Percentiles rank a stretch among this genome's conserved stretches.
These are phyloP conservation scores for Drosophila austrosaltans DNA, from an alignment of 2,888 invertebrate genomes.

Conservation along the genomic window DNA sequence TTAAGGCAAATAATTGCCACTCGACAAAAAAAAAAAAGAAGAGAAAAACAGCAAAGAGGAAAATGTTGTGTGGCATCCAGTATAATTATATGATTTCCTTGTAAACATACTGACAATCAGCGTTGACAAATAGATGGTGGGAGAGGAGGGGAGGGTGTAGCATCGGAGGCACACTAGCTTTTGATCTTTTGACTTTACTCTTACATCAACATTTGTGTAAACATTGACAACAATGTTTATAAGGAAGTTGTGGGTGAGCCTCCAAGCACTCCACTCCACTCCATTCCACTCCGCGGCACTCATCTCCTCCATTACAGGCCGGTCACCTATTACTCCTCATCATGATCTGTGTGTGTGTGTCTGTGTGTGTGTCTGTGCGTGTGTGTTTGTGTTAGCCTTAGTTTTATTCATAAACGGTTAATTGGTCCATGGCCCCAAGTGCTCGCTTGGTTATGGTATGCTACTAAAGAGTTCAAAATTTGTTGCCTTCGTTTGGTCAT, in stretches of 20 bases:
- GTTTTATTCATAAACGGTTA: constrained; percentile 40
- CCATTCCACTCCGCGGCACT: background rate
- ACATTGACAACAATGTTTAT: constrained; percentile 60
- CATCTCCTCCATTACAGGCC: background rate
- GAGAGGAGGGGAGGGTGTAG: constrained; percentile 25
- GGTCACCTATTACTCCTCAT: constrained; percentile 4
- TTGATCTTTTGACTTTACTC: constrained; percentile 54
- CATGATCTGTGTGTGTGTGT: too few species aligned
- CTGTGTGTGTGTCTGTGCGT: too few species aligned
- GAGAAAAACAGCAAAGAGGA: constrained; percentile 22
- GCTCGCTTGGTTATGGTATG: background rate
- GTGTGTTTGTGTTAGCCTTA: too few species aligned
- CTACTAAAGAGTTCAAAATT: constrained; percentile 43
- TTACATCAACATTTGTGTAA: constrained; percentile 54
- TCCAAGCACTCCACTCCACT: background rate
- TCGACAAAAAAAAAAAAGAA: constrained; percentile 29
- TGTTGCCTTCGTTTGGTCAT: constrained; percentile 48
- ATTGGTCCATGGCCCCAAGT: constrained; percentile 59
- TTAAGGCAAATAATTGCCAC: constrained; percentile 50
- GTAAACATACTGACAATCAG: constrained; percentile 57
- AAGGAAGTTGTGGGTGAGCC: constrained; percentile 12
- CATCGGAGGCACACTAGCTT: constrained; percentile 36
- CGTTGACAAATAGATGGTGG: constrained; percentile 68
- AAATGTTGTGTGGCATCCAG: background rate
- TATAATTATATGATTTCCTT: constrained; percentile 65